Conservation (phyloP, 92 coral and sea anemone species). For the Epizoanthus fatuus region DNA sequence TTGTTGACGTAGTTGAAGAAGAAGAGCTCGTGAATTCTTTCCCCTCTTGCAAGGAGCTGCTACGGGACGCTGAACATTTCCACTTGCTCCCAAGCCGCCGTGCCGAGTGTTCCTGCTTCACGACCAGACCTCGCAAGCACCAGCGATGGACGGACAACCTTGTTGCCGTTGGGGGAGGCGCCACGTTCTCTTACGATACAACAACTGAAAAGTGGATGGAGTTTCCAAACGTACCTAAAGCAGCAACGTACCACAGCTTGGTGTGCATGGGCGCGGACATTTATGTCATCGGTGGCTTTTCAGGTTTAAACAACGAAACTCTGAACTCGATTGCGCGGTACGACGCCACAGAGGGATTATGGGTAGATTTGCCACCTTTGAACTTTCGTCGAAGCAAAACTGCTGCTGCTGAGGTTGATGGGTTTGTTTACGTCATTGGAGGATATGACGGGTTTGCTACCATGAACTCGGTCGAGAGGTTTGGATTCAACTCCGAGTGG, state of each 20-base stretch:
- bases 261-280: constrained; percentile 7
- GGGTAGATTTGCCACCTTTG: constrained; percentile 35
- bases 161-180: constrained; percentile 29
- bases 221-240: constrained; percentile 27
- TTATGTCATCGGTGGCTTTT: constrained; percentile 18
- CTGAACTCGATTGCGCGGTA: constrained; percentile 27
- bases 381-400: constrained; percentile 42
- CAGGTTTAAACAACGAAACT: constrained; percentile 1
- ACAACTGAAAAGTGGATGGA: constrained; percentile 35
- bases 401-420: constrained; percentile 36
- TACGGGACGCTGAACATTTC: constrained; percentile 13
- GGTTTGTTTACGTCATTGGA: constrained; percentile 25
- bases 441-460: constrained; percentile 37
- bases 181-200: constrained; percentile 24
- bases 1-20: constrained; percentile 31
- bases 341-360: constrained; percentile 17
- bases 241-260: constrained; percentile 5
- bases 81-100: constrained; percentile 39
- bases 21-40: constrained; percentile 9
- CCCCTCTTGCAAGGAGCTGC: constrained; percentile 19
- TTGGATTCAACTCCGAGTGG: not conserved
- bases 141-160: constrained; percentile 31
- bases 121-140: constrained; percentile 24
- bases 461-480: constrained; percentile 42
- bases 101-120: not conserved